Conservation (phyloP, 2,888 invertebrate species). For the Argyresthia goedartella region DNA sequence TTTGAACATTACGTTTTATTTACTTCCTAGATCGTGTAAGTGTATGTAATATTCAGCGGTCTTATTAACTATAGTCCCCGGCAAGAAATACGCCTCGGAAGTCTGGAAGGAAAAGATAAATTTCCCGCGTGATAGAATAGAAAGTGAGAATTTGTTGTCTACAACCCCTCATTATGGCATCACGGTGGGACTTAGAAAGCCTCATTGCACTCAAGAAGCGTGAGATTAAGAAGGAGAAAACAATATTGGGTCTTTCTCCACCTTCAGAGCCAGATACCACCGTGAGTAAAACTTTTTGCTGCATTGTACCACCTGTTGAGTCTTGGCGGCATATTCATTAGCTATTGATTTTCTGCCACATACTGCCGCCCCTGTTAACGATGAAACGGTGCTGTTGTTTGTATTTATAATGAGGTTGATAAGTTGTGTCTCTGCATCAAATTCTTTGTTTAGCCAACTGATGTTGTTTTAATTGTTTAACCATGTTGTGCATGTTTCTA, state of each 20-base stretch:
- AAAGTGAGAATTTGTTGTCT: too few relatives aligned
- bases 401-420: neutral
- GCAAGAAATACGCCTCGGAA: neutral
- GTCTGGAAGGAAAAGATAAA: slow-evolving; percentile 6
- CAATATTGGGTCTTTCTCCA: slow-evolving; percentile 29
- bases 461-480: too few relatives aligned
- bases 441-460: too few relatives aligned
- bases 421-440: neutral
- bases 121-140: neutral
- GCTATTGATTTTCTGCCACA: neutral
- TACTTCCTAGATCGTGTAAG: neutral
- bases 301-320: slow-evolving; percentile 1
- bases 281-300: neutral
- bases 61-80: too few relatives aligned
- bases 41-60: too few relatives aligned
- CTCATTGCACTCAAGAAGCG: slow-evolving; percentile 54
- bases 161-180: slow-evolving; percentile 32
- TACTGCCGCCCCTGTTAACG: neutral
- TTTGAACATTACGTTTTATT: neutral
- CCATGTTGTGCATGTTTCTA: too few relatives aligned
- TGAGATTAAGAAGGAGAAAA: slow-evolving; percentile 58
- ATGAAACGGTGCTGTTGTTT: neutral
- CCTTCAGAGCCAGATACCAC: neutral
- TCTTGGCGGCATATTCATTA: neutral
- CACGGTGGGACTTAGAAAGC: slow-evolving; percentile 47